These are phyloP conservation scores for Halcyon badia DNA, from an alignment of 2,797 vertebrate genomes.

Conservation along the genomic window DNA sequence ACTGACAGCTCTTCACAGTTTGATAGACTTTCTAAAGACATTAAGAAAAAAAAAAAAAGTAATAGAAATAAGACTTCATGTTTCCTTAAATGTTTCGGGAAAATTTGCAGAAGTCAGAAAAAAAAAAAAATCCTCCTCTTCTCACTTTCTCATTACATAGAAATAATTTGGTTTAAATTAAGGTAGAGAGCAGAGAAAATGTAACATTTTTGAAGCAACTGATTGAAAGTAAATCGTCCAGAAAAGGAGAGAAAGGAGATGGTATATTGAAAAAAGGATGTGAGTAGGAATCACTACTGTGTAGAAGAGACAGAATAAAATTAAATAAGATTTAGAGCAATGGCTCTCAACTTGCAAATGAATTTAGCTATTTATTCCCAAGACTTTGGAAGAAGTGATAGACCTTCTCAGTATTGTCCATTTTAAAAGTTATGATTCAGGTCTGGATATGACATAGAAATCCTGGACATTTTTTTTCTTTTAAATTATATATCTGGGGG, in stretches of 20 bases:
- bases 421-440: not conserved
- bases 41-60: not conserved
- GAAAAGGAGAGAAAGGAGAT: not conserved
- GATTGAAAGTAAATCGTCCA: not conserved
- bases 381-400: not conserved
- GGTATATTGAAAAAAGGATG: not conserved
- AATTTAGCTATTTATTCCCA: not conserved
- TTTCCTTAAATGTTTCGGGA: not conserved
- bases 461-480: not conserved
- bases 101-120: not conserved
- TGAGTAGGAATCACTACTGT: not conserved
- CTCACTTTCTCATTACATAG: not conserved
- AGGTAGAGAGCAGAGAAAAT: not conserved
- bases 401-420: not conserved
- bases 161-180: not conserved
- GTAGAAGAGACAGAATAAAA: not conserved
- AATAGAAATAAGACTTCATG: not conserved
- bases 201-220: not conserved
- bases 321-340: not conserved
- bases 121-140: not conserved
- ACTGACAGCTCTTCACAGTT: constrained; percentile 5
- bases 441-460: accelerated
- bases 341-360: not conserved
- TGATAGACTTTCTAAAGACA: not conserved
- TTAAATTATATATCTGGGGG: not conserved